phyloP scores from a whole-genome alignment of 2,113 vertebrate genomes.

The Triplophysa tibetana region DNA sequence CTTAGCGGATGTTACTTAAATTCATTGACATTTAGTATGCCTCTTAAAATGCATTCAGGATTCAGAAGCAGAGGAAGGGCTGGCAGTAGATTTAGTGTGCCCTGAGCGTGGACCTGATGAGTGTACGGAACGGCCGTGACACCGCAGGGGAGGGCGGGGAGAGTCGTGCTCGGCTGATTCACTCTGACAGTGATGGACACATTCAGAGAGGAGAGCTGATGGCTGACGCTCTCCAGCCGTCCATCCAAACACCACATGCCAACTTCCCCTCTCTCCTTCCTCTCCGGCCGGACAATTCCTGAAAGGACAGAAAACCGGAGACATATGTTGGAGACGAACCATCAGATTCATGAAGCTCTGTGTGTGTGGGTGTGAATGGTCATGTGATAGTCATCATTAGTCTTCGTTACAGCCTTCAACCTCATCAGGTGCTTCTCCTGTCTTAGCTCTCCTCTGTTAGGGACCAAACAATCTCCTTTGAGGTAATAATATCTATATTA shows the following conservation, averaged over 20 bases:
- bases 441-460: too few relatives aligned
- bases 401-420: background rate
- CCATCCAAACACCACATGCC: background rate
- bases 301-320: constrained; percentile 70
- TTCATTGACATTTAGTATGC: background rate
- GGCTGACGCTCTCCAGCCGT: constrained; percentile 56
- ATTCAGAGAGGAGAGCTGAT: constrained; percentile 73
- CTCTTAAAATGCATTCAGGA: background rate
- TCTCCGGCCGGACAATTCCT: constrained; percentile 70
- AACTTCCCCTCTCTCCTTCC: constrained; percentile 42
- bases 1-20: background rate
- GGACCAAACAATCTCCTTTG: too few relatives aligned
- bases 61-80: background rate
- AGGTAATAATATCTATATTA: too few relatives aligned
- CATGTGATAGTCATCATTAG: constrained; percentile 4
- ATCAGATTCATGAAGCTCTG: constrained; percentile 12
- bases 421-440: too few relatives aligned
- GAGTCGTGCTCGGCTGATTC: constrained; percentile 76
- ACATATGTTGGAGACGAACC: constrained; percentile 49
- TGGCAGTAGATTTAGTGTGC: background rate
- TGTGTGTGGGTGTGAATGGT: constrained; percentile 46
- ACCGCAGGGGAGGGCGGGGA: constrained; percentile 65
- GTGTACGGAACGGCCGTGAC: constrained; percentile 50
- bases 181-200: constrained; percentile 77
- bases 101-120: background rate